Evolutionary conservation across 2,797 vertebrate species (phyloP).

Genomic region (Eulemur coronatus): DNA sequence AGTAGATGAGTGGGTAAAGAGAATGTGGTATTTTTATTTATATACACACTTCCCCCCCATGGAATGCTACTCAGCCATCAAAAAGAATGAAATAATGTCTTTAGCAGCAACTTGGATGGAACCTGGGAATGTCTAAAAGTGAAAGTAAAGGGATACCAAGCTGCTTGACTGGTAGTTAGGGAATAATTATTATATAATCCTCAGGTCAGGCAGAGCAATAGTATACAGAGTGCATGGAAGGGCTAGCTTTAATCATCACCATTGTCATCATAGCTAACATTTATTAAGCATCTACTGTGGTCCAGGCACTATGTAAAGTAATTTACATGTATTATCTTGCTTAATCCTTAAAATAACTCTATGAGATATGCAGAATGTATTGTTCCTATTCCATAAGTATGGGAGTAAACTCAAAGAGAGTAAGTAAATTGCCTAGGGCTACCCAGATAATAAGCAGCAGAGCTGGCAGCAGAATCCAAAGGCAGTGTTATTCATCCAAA

Average conservation of each 20-base stretch:
- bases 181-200: neutral
- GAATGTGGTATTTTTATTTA: too few species aligned
- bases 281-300: neutral
- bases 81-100: too few species aligned
- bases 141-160: neutral
- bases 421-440: neutral
- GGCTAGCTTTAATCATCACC: neutral
- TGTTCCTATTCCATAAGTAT: neutral
- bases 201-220: neutral
- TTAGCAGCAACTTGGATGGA: too few species aligned
- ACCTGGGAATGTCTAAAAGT: neutral
- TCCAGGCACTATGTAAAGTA: neutral
- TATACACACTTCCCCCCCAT: too few species aligned
- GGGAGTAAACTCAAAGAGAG: neutral
- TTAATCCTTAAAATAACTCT: conserved; percentile 27
- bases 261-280: neutral
- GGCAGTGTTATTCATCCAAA: neutral
- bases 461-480: neutral
- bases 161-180: neutral
- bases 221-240: neutral
- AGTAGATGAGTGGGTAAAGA: too few species aligned
- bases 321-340: neutral
- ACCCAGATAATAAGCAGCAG: neutral
- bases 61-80: too few species aligned
- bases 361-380: neutral